These are phyloP conservation scores for Psammodynastes pulverulentus DNA, from an alignment of 2,113 vertebrate genomes.

Conservation along the genomic window DNA sequence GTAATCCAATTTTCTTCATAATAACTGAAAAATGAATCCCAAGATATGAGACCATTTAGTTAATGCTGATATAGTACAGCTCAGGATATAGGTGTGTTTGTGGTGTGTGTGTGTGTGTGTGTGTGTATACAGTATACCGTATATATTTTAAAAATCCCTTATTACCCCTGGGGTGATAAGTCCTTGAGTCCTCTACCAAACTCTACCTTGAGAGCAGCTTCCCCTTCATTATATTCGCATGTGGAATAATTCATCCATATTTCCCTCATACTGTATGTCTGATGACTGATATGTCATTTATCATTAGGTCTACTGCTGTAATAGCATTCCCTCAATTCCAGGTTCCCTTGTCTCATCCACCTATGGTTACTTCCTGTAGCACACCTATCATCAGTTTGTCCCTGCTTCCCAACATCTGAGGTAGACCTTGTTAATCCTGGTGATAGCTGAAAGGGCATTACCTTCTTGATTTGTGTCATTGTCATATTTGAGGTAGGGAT, in stretches of 20 bases:
- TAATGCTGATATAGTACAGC: background rate
- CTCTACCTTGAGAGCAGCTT: background rate
- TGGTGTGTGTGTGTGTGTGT: fast-evolving
- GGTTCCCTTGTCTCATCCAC: background rate
- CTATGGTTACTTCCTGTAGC: background rate
- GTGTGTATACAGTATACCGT: background rate
- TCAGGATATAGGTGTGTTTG: background rate
- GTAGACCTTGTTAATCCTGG: background rate
- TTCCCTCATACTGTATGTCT: background rate
- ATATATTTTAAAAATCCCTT: background rate
- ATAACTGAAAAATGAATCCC: background rate
- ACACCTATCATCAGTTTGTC: background rate
- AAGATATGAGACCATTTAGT: background rate
- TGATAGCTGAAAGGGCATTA: background rate
- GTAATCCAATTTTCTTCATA: background rate
- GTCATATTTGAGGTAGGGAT: background rate
- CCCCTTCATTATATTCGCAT: background rate
- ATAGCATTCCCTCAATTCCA: background rate
- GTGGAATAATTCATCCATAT: background rate
- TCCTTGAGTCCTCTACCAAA: too few relatives aligned
- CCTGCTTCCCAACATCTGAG: background rate
- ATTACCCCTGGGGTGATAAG: too few relatives aligned
- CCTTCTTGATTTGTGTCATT: background rate
- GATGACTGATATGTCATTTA: background rate
- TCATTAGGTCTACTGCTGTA: background rate